Evolutionary conservation across 2,888 invertebrate species (phyloP).

Genomic region (Campoletis raptor): DNA sequence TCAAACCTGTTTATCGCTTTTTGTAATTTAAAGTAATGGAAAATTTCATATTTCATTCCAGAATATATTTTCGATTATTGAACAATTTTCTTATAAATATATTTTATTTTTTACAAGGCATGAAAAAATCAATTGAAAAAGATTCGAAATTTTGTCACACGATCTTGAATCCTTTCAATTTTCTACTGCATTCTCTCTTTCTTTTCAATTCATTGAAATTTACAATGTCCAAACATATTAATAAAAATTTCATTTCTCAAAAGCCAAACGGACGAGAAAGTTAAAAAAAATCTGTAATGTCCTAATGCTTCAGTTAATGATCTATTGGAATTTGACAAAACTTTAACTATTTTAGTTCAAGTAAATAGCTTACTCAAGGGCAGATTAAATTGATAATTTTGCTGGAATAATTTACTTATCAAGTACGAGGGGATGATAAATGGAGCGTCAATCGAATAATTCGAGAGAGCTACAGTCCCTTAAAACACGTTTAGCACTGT

Average conservation of each 20-base stretch:
- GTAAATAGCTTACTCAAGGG: constrained; percentile 2
- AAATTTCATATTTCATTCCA: background rate
- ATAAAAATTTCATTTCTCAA: background rate
- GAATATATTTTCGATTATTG: background rate
- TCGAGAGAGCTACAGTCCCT: constrained; percentile 8
- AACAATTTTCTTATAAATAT: background rate
- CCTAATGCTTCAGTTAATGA: background rate
- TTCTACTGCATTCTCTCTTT: background rate
- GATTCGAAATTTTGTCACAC: background rate
- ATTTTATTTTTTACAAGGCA: background rate
- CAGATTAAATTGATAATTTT: constrained; percentile 11
- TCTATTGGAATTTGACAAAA: background rate
- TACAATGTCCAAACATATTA: background rate
- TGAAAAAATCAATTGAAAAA: too few relatives aligned
- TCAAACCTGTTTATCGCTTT: background rate
- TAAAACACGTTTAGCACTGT: constrained; percentile 50
- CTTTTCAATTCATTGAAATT: background rate
- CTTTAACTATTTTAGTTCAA: background rate
- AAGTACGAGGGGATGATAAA: constrained; percentile 30
- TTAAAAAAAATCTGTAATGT: background rate
- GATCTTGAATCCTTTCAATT: background rate
- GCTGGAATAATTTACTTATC: constrained; percentile 43
- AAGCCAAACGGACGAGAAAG: background rate
- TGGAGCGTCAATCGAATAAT: constrained; percentile 25
- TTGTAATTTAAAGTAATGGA: background rate